Evolutionary conservation across 1,140 invertebrate species (phyloP).

Genomic region (Leptinotarsa undecemlineata): DNA sequence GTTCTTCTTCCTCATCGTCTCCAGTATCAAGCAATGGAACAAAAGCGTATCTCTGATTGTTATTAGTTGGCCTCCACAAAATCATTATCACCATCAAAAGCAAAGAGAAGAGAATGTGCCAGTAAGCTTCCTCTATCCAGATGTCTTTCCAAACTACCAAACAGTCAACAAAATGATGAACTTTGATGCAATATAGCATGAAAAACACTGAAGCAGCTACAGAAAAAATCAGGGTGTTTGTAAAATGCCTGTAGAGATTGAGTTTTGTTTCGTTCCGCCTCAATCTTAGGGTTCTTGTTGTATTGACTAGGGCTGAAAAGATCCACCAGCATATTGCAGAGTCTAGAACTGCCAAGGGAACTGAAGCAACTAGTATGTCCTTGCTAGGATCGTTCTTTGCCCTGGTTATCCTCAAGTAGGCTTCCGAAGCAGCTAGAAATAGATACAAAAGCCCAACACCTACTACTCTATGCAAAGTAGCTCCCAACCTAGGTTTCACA

Average conservation of each 20-base stretch:
- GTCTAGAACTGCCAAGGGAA: constrained; percentile 74
- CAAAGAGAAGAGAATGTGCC: constrained; percentile 89
- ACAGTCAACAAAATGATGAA: constrained; percentile 52
- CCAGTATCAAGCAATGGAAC: constrained; percentile 86
- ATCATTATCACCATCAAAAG: constrained; percentile 91
- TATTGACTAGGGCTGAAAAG: constrained; percentile 85
- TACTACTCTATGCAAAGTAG: constrained; percentile 84
- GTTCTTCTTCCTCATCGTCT: constrained; percentile 83
- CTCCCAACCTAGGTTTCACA: constrained; percentile 87
- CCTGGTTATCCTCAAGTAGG: constrained; percentile 75
- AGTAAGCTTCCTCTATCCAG: constrained; percentile 92
- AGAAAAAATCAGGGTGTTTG: constrained; percentile 88
- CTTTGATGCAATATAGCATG: constrained; percentile 89
- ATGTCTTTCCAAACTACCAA: constrained; percentile 81
- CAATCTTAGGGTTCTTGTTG: constrained; percentile 83
- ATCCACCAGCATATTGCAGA: constrained; percentile 82
- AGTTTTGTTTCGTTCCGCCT: constrained; percentile 87
- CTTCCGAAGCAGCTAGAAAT: constrained; percentile 78
- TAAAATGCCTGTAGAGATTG: constrained; percentile 89
- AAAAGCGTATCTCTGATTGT: constrained; percentile 94
- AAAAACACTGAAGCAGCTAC: constrained; percentile 86
- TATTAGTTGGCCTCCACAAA: constrained; percentile 90
- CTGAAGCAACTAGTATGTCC: constrained; percentile 71
- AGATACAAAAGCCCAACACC: constrained; percentile 82
- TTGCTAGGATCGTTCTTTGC: constrained; percentile 68